Evolutionary conservation across 2,113 vertebrate species (phyloP).

Genomic region (Hemicordylus capensis): DNA sequence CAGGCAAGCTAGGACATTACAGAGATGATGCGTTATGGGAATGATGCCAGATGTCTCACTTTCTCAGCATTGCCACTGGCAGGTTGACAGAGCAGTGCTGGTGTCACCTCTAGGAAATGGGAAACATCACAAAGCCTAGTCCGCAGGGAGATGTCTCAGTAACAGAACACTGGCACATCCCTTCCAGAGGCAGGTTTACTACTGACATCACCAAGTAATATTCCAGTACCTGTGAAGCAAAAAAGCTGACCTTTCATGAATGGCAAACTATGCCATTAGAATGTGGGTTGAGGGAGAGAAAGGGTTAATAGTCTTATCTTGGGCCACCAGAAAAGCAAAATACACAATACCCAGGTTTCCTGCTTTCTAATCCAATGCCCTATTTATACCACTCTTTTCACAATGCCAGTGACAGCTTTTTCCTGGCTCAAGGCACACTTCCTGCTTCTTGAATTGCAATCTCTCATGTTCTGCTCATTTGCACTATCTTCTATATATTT

Average conservation of each 20-base stretch:
- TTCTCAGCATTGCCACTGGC: not conserved
- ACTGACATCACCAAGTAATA: constrained; percentile 8
- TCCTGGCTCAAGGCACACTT: constrained; percentile 80
- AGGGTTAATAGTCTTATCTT: constrained; percentile 92
- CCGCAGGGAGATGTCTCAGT: constrained; percentile 6
- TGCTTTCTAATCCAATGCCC: constrained; percentile 93
- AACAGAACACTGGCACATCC: constrained; percentile 4
- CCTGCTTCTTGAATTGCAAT: constrained; percentile 72
- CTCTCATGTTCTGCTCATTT: constrained; percentile 67
- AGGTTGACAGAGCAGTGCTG: constrained; percentile 4
- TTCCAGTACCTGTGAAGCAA: not conserved
- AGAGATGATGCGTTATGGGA: constrained; percentile 27
- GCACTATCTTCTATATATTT: constrained; percentile 55
- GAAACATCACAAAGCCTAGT: not conserved
- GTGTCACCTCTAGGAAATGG: not conserved
- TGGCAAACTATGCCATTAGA: not conserved
- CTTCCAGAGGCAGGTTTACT: not conserved
- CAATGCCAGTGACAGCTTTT: constrained; percentile 92
- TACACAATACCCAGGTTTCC: constrained; percentile 90
- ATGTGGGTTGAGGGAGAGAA: not conserved
- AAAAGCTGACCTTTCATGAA: not conserved
- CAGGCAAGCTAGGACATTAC: constrained; percentile 33
- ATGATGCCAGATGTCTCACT: constrained; percentile 41
- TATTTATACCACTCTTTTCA: constrained; percentile 91
- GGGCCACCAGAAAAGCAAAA: constrained; percentile 90